Percentiles rank a stretch among this genome's conserved stretches.
Conservation (phyloP, 2,113 vertebrate genomes). For the Megaleporinus macrocephalus region DNA sequence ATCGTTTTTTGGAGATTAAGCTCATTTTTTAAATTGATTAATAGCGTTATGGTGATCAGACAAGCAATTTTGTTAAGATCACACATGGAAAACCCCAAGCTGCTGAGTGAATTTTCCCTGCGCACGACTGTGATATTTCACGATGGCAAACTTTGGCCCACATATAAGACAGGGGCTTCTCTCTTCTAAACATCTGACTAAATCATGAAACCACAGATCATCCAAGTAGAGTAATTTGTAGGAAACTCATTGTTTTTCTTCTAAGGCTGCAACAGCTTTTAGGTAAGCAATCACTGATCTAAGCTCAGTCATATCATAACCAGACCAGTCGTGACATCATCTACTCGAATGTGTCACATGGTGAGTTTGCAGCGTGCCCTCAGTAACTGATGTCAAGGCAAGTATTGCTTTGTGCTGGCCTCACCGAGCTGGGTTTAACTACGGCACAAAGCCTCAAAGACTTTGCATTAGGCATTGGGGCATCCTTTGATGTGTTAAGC, state of each 20-base stretch:
- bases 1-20: too few relatives aligned
- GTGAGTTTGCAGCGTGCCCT: background rate
- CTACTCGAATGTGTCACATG: constrained; percentile 2
- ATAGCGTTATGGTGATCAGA: background rate
- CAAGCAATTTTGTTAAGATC: background rate
- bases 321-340: constrained; percentile 19
- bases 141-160: constrained; percentile 9
- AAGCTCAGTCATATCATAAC: constrained; percentile 24
- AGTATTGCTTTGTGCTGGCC: constrained; percentile 1
- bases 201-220: constrained; percentile 39
- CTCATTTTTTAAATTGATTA: background rate
- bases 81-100: constrained; percentile 1
- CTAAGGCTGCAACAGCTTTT: constrained; percentile 24
- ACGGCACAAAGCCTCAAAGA: background rate
- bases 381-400: background rate
- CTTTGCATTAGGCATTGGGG: background rate
- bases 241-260: constrained; percentile 32
- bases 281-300: constrained; percentile 13
- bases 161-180: constrained; percentile 11
- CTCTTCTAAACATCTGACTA: constrained; percentile 30
- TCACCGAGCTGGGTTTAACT: background rate
- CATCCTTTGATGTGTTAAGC: background rate
- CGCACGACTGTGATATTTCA: constrained; percentile 19
- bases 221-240: constrained; percentile 33
- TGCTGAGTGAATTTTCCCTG: background rate